phyloP scores from a whole-genome alignment of 1,140 invertebrate species.

The Triops longicaudatus region DNA sequence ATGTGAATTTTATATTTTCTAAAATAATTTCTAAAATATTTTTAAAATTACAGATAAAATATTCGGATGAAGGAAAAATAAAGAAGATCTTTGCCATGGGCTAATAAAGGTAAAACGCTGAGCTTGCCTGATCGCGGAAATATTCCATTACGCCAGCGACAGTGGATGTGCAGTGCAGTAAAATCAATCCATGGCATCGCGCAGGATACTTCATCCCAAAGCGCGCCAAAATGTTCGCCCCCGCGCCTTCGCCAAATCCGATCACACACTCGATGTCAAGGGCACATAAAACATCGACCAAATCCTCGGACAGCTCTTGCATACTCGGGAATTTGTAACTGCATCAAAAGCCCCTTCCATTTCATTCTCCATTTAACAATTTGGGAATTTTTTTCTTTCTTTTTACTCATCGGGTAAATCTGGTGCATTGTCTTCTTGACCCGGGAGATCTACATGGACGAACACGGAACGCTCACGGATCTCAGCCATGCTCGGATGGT shows the following conservation, averaged over 20 bases:
- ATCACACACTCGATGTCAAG: constrained; percentile 69
- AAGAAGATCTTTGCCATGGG: neutral
- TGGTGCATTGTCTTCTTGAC: constrained; percentile 72
- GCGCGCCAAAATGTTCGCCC: constrained; percentile 75
- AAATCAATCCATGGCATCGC: constrained; percentile 62
- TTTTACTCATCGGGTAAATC: constrained; percentile 56
- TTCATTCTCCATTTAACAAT: neutral
- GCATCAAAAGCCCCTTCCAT: constrained; percentile 34
- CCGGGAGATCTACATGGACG: constrained; percentile 80
- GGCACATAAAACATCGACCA: constrained; percentile 71
- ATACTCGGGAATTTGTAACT: constrained; percentile 73
- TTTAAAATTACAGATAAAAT: no score
- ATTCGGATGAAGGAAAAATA: no score
- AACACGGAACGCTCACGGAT: constrained; percentile 77
- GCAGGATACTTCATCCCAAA: constrained; percentile 71
- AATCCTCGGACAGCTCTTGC: constrained; percentile 71
- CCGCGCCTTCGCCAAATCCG: constrained; percentile 78
- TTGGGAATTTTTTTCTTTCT: neutral
- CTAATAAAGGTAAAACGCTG: neutral
- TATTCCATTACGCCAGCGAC: constrained; percentile 78
- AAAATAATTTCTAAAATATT: no score
- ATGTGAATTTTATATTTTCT: no score
- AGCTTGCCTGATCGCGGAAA: constrained; percentile 65
- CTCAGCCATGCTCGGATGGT: constrained; percentile 69
- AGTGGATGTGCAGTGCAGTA: constrained; percentile 81